Conservation (phyloP, 92 coral and sea anemone species). For the Virgularia gustaviana region DNA sequence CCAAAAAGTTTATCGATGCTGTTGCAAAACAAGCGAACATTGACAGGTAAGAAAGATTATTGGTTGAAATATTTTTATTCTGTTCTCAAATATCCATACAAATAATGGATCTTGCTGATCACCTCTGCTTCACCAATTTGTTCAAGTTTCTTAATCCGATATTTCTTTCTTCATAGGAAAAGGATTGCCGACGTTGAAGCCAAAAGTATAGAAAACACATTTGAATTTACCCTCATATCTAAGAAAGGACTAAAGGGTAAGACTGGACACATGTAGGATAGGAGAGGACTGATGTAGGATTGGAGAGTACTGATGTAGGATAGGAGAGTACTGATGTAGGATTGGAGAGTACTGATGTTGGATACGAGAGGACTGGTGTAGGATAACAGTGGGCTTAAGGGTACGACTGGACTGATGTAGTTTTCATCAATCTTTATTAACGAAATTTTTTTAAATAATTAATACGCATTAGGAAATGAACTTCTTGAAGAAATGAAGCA, state of each 20-base stretch:
- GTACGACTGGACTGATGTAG: too few species aligned
- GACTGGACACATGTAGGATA: neutral
- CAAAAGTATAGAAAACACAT: neutral
- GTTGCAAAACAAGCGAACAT: conserved; percentile 23
- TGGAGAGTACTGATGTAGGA: neutral
- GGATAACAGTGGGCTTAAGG: too few species aligned
- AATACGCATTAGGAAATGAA: neutral
- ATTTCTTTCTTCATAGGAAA: conserved; percentile 1
- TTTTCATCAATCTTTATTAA: too few species aligned
- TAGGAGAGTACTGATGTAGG: neutral
- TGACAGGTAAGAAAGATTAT: neutral
- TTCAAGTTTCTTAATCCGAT: too few species aligned
- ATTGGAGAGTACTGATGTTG: neutral
- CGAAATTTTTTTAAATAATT: neutral
- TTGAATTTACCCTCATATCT: conserved; percentile 1
- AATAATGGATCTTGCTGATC: too few species aligned
- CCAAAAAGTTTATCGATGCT: conserved; percentile 20
- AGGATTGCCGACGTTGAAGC: conserved; percentile 14
- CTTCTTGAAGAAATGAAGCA: conserved; percentile 2
- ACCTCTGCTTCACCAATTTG: too few species aligned
- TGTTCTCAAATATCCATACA: too few species aligned
- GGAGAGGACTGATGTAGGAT: neutral
- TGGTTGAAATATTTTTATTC: too few species aligned
- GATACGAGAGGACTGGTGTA: neutral
- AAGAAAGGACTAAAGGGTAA: conserved; percentile 11